Percentiles rank a stretch among this genome's conserved stretches.
Evolutionary conservation across 2,113 vertebrate species (phyloP).

Genomic region (Donacobius atricapilla): DNA sequence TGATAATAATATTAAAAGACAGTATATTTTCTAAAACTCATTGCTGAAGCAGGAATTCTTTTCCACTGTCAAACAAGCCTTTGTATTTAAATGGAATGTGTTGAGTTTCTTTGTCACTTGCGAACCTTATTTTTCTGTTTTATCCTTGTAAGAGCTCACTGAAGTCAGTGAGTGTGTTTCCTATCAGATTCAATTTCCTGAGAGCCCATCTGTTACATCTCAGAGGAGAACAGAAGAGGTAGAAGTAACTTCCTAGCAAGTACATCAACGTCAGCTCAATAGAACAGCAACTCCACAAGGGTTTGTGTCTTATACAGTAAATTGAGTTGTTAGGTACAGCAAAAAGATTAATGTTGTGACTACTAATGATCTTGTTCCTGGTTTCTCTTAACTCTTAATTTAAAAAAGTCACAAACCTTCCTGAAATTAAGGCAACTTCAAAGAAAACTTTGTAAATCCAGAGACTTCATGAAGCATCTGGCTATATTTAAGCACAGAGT

Average conservation of each 20-base stretch:
- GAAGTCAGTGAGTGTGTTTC: background rate
- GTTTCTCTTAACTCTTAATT: background rate
- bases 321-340: background rate
- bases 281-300: background rate
- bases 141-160: background rate
- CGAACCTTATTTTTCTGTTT: background rate
- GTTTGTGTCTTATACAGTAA: background rate
- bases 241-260: background rate
- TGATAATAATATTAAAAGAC: background rate
- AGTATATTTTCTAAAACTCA: background rate
- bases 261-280: background rate
- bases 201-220: background rate
- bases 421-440: background rate
- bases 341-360: background rate
- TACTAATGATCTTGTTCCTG: background rate
- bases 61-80: background rate
- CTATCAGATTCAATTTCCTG: background rate
- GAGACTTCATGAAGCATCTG: background rate
- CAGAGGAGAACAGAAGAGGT: background rate
- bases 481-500: background rate
- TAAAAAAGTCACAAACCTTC: background rate
- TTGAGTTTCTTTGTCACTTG: constrained; percentile 1
- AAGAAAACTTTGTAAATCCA: background rate
- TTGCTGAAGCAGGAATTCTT: background rate
- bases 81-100: background rate